phyloP scores from a whole-genome alignment of 2,113 vertebrate species.

The Theropithecus gelada region DNA sequence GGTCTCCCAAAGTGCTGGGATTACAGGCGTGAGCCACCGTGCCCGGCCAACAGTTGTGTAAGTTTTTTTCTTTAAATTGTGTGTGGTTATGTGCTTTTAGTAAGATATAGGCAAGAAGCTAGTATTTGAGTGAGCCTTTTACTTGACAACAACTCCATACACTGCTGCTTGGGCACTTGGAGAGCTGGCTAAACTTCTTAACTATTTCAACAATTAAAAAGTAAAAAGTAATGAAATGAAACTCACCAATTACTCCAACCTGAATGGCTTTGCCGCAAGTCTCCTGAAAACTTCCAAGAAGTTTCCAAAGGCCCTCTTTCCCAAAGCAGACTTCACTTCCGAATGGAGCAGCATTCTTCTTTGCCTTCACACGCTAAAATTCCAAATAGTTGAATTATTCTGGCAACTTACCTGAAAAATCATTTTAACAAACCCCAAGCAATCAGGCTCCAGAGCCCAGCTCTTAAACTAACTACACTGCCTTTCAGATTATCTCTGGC shows the following conservation, averaged over 20 bases:
- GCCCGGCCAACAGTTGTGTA: background rate
- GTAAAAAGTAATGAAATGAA: background rate
- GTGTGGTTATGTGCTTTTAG: background rate
- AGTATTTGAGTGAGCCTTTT: background rate
- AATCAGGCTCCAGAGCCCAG: background rate
- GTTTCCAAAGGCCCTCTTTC: constrained; percentile 84
- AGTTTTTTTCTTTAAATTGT: background rate
- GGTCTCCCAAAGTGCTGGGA: no score
- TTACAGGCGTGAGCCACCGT: no score
- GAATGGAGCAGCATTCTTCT: constrained; percentile 80
- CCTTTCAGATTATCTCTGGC: constrained; percentile 40
- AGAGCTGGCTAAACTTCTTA: background rate
- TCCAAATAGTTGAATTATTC: constrained; percentile 21
- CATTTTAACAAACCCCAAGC: background rate
- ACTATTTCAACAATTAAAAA: background rate
- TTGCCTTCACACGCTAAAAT: constrained; percentile 77
- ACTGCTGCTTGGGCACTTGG: background rate
- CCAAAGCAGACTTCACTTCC: constrained; percentile 86
- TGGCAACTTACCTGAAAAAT: background rate
- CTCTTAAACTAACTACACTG: background rate
- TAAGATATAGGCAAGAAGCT: background rate
- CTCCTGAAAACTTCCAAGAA: constrained; percentile 83
- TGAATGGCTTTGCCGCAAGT: constrained; percentile 82
- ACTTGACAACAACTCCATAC: background rate
- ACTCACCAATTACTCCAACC: constrained; percentile 93